Evolutionary conservation across 37 sponge, comb jelly and placozoan genomes (phyloP).

Genomic region (Bolinopsis microptera): DNA sequence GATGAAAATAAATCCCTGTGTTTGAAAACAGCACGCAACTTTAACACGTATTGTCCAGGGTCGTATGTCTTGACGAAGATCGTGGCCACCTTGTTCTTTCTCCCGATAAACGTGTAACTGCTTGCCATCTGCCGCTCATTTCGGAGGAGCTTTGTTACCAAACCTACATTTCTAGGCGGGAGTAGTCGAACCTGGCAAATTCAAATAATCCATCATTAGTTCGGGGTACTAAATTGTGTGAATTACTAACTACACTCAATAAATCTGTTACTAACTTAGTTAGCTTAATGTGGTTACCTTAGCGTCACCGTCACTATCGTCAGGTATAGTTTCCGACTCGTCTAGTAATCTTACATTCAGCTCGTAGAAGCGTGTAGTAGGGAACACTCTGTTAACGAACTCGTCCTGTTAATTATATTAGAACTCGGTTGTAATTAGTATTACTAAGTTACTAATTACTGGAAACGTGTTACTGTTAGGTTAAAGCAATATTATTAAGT

Average conservation of each 20-base stretch:
- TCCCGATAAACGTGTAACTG: slow-evolving; percentile 3
- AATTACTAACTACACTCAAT: too few relatives aligned
- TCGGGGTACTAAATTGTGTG: too few relatives aligned
- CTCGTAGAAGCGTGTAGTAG: not conserved
- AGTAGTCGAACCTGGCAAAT: not conserved
- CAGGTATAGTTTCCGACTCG: not conserved
- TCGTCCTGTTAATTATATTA: not conserved
- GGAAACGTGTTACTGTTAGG: too few relatives aligned
- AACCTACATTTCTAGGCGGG: not conserved
- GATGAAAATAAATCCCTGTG: too few relatives aligned
- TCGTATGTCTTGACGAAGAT: slow-evolving; percentile 31
- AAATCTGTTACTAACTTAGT: too few relatives aligned
- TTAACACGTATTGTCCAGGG: slow-evolving; percentile 2
- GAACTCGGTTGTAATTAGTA: not conserved
- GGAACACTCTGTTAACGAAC: slow-evolving; percentile 20
- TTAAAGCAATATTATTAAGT: too few relatives aligned
- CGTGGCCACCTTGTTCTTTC: slow-evolving; percentile 1
- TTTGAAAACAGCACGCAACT: not conserved
- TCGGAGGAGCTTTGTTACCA: not conserved
- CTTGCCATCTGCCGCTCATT: slow-evolving; percentile 18
- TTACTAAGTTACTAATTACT: too few relatives aligned
- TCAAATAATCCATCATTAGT: not conserved
- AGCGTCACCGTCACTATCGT: slow-evolving; percentile 22
- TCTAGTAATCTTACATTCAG: not conserved
- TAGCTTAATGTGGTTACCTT: slow-evolving; percentile 13